A percentile compares a stretch with the other conserved stretches of the same genome.
These are phyloP conservation scores for Erythrolamprus reginae DNA, from an alignment of 2,113 vertebrate genomes.

Conservation along the genomic window DNA sequence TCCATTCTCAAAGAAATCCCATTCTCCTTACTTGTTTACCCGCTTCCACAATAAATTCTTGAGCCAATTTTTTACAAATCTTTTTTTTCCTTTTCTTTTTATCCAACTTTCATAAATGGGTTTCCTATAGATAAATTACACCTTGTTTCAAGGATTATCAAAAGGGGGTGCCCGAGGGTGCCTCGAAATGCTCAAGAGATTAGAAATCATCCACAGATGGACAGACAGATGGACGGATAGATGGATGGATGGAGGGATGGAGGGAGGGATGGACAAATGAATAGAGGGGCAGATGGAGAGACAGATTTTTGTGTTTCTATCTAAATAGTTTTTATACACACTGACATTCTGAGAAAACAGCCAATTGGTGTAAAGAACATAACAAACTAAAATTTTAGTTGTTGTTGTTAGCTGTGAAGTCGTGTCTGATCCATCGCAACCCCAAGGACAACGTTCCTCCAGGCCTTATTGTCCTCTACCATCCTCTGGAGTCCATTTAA, in stretches of 20 bases:
- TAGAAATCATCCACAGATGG: background rate
- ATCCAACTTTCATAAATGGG: background rate
- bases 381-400: background rate
- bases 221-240: too few species aligned
- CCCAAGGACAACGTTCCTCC: too few species aligned
- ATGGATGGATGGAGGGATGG: too few species aligned
- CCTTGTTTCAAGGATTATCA: background rate
- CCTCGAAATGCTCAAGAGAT: background rate
- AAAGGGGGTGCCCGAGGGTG: background rate
- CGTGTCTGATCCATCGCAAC: too few species aligned
- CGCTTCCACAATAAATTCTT: background rate
- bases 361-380: background rate
- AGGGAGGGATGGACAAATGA: accelerated
- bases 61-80: background rate
- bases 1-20: background rate
- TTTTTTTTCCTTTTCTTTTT: background rate
- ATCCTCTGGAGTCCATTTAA: too few species aligned
- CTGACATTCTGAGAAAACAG: background rate
- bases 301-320: background rate
- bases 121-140: background rate
- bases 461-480: too few species aligned
- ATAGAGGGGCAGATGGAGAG: background rate
- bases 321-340: background rate
- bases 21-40: background rate
- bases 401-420: too few species aligned